These are phyloP conservation scores for Rhinopomastus cyanomelas DNA, from an alignment of 2,113 vertebrate genomes.

Conservation along the genomic window DNA sequence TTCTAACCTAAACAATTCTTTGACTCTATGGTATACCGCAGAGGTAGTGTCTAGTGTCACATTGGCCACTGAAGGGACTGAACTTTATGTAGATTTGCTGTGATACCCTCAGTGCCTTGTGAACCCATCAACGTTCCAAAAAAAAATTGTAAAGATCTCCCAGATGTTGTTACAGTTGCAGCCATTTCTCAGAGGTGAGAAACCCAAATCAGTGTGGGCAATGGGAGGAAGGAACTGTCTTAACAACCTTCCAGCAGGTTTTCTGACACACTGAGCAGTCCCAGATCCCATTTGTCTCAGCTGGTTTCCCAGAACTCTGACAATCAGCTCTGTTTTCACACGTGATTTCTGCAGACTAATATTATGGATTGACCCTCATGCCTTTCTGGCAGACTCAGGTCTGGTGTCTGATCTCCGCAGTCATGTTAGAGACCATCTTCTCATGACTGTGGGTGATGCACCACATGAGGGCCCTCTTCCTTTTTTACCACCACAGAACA, in stretches of 20 bases:
- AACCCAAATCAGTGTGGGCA: not conserved
- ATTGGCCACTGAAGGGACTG: rapidly evolving
- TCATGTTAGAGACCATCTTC: not conserved
- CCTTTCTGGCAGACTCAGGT: not conserved
- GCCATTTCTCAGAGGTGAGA: not conserved
- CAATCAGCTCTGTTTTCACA: not conserved
- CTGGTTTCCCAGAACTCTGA: not conserved
- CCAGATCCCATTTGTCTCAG: not conserved
- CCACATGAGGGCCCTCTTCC: not conserved
- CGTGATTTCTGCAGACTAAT: not conserved
- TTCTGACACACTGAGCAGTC: not conserved
- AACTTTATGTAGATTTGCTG: rapidly evolving
- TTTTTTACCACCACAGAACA: not conserved
- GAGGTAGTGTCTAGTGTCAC: not conserved
- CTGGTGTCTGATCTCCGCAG: not conserved
- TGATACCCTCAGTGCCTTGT: not conserved
- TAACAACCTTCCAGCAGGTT: not conserved
- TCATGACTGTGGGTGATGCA: not conserved
- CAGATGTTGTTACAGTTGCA: not conserved
- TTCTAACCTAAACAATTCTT: too few species aligned
- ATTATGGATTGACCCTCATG: not conserved
- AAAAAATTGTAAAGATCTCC: not conserved
- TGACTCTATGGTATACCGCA: rapidly evolving
- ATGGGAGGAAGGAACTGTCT: not conserved
- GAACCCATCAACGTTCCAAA: not conserved